A percentile compares a stretch with the other conserved stretches of the same genome.
phyloP scores from a whole-genome alignment of 2,797 vertebrate species.

The Kryptopterus vitreolus region DNA sequence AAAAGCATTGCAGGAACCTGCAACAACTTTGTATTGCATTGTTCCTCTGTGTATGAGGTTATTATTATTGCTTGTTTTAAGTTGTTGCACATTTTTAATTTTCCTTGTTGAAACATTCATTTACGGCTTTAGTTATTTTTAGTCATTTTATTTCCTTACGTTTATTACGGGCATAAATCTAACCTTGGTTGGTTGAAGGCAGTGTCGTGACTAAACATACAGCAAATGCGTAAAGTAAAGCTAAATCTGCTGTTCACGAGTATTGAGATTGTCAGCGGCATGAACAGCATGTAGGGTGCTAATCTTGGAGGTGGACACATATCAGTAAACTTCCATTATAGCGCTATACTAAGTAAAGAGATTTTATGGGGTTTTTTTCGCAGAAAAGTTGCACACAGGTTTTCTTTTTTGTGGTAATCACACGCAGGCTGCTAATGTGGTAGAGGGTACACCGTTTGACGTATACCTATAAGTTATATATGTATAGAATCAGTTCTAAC shows the following conservation, averaged over 20 bases:
- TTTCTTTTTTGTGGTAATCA: background rate
- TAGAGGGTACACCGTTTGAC: background rate
- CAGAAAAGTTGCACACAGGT: background rate
- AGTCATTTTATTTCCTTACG: background rate
- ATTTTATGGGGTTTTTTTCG: background rate
- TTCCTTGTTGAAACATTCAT: background rate
- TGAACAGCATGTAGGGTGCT: constrained; percentile 11
- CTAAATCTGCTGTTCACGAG: too few relatives aligned
- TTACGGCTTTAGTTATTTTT: background rate
- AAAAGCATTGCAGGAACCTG: background rate
- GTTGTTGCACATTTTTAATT: background rate
- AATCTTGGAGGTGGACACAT: constrained; percentile 3
- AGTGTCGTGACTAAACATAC: background rate
- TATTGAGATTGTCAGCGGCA: background rate
- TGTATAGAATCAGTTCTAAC: background rate
- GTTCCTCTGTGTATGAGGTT: background rate
- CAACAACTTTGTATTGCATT: background rate
- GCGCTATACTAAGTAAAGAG: constrained; percentile 1
- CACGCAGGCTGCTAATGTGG: background rate
- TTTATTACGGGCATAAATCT: background rate
- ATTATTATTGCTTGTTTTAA: too few relatives aligned
- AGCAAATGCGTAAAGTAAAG: too few relatives aligned
- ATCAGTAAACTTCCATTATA: constrained; percentile 1
- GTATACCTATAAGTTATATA: background rate
- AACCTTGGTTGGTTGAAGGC: background rate